phyloP scores from a whole-genome alignment of 2,888 invertebrate species.

The Chrysodeixis includens region DNA sequence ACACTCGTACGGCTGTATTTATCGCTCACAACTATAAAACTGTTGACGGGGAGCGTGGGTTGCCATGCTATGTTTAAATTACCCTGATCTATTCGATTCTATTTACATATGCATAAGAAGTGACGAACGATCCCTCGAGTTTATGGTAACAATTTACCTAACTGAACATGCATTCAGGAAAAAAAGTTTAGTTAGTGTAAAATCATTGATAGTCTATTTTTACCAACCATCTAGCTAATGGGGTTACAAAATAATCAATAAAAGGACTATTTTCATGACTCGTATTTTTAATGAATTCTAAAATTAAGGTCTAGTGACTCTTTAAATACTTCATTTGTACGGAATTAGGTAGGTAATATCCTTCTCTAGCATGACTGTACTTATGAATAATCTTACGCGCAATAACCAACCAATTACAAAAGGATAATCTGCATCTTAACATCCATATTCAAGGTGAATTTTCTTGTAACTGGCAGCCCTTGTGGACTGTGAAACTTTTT shows the following conservation, averaged over 20 bases:
- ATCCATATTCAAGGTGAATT: slow-evolving; percentile 13
- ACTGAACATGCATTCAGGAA: neutral
- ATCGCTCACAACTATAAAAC: slow-evolving; percentile 49
- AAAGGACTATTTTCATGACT: too few relatives aligned
- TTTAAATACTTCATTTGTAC: too few relatives aligned
- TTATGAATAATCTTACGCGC: too few relatives aligned
- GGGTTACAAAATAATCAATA: too few relatives aligned
- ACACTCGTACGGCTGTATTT: slow-evolving; percentile 42
- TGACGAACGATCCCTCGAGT: neutral
- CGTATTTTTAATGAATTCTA: too few relatives aligned
- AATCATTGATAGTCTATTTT: neutral
- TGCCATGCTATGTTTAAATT: slow-evolving; percentile 44
- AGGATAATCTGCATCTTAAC: neutral
- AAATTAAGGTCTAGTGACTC: too few relatives aligned
- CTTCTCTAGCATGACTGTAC: too few relatives aligned
- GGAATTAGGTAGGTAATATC: too few relatives aligned
- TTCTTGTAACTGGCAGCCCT: slow-evolving; percentile 19
- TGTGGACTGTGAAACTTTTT: slow-evolving; percentile 46
- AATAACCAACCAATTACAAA: neutral
- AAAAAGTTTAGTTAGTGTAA: neutral
- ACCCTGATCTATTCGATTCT: slow-evolving; percentile 44
- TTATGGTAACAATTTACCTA: neutral
- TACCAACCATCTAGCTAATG: too few relatives aligned
- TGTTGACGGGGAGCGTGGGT: slow-evolving; percentile 38
- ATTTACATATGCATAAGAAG: slow-evolving; percentile 19